phyloP scores from a whole-genome alignment of 2,888 invertebrate species.

The Pomacea canaliculata region DNA sequence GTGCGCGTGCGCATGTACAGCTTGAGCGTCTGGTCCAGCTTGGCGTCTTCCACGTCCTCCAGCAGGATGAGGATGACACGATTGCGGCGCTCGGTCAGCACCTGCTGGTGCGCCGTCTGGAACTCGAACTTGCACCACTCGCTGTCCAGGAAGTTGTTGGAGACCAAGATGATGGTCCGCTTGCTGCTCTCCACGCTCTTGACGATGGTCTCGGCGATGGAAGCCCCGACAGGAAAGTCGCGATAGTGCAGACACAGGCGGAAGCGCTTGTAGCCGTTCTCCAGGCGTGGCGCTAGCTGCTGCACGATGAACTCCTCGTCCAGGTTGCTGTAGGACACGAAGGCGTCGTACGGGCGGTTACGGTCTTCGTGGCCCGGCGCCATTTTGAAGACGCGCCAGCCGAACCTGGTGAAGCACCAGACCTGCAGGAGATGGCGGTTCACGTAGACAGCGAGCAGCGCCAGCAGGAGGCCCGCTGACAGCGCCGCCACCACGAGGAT shows the following conservation, averaged over 20 bases:
- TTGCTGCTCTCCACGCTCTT: constrained; percentile 88
- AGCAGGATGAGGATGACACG: constrained; percentile 85
- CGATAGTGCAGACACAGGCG: constrained; percentile 50
- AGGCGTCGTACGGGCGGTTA: constrained; percentile 80
- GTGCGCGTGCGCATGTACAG: constrained; percentile 88
- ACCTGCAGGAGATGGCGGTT: constrained; percentile 37
- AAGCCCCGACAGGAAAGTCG: constrained; percentile 57
- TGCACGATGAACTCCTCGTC: constrained; percentile 90
- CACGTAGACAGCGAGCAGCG: constrained; percentile 26
- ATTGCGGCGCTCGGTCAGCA: constrained; percentile 80
- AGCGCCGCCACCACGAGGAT: constrained; percentile 31
- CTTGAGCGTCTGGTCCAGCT: constrained; percentile 87
- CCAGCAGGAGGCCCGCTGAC: constrained; percentile 14
- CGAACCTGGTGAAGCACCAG: constrained; percentile 37
- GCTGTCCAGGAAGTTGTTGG: constrained; percentile 89
- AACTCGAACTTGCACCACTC: constrained; percentile 93
- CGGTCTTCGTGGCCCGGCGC: constrained; percentile 25
- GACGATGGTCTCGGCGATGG: constrained; percentile 86
- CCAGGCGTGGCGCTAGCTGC: constrained; percentile 84
- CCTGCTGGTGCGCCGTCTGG: constrained; percentile 87
- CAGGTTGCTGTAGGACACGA: constrained; percentile 81
- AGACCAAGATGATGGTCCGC: constrained; percentile 87
- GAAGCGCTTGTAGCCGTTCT: constrained; percentile 81
- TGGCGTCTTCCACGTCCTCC: constrained; percentile 85
- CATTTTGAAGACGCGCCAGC: constrained; percentile 34